A percentile compares a stretch with the other conserved stretches of the same genome.
Evolutionary conservation across 2,113 vertebrate genomes (phyloP).

Genomic region (Cyrtonyx montezumae): DNA sequence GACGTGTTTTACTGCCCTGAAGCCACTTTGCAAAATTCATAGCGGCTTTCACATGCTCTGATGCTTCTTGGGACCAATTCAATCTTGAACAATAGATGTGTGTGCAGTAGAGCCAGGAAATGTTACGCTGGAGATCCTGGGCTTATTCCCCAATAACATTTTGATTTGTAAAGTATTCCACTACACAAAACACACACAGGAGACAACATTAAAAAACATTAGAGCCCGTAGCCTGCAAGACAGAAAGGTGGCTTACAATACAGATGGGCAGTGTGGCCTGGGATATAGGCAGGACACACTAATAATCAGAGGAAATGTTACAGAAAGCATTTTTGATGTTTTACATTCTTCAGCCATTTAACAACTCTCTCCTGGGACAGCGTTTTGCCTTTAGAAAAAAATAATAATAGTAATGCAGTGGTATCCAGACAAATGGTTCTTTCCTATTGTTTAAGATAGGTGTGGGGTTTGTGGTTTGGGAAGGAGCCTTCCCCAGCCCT

Average conservation of each 20-base stretch:
- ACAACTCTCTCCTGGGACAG: neutral
- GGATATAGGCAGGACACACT: neutral
- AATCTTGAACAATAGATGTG: constrained; percentile 77
- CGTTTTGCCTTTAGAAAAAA: neutral
- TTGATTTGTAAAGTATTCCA: constrained; percentile 72
- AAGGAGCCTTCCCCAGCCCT: neutral
- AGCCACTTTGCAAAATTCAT: constrained; percentile 81
- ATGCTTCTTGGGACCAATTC: constrained; percentile 83
- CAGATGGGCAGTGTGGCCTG: neutral
- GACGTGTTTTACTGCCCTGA: constrained; percentile 76
- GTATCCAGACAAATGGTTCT: neutral
- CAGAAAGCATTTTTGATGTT: neutral
- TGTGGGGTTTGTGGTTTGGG: neutral
- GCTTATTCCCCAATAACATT: constrained; percentile 69
- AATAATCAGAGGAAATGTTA: constrained; percentile 1
- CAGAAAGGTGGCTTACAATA: constrained; percentile 41
- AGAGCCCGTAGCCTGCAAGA: constrained; percentile 46
- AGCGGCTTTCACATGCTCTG: constrained; percentile 75
- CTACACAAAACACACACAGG: constrained; percentile 69
- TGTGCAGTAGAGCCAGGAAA: constrained; percentile 62
- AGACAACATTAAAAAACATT: constrained; percentile 76
- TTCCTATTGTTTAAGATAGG: neutral
- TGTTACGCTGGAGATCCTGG: constrained; percentile 62
- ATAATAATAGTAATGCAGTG: neutral
- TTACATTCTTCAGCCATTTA: neutral